Base-by-base conservation (phyloP, 1,140 invertebrate species). In the Polypedilum vanderplanki region DNA sequence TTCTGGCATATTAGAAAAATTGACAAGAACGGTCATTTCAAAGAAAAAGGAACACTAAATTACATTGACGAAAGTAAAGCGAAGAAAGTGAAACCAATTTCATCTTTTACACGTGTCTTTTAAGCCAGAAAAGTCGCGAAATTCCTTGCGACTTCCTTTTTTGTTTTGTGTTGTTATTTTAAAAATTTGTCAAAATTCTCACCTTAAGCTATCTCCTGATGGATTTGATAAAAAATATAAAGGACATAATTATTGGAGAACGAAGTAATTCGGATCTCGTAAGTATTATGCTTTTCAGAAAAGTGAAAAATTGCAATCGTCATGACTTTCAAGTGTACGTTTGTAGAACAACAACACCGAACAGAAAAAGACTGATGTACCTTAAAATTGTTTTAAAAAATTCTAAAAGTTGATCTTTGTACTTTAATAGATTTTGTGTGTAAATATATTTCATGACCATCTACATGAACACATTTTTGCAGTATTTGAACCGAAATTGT, bases 171-270 rank as follows among this genome's bases (percentile, higher is more conserved):
- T 57, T 57, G 46, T 57, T 46, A 12, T 57, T 18, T 18, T 70
- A 70, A 70, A 20, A 70, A 7, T 70, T 70, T 3, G 20, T 70
- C 65, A 70, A 70, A 22, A 70, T 70, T 70, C 65, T 70, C 20
- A 70, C 65, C 10, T 18, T 70, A 18, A 70, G 17, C 17, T 70
- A 70, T 70, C 65, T 70, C 17, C 18, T 70, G 7, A 70, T 70
- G 65, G 65, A 70, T 70, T 70, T 70, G 20, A 20, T 70, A 70
- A 70, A 22, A 18, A 22, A 22, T 70, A 18, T 70, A 18, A 70
- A 70, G 65, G 65, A 70, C 10, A 9, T 70, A 18, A 70, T 70
- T 7, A 70, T 70, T 20, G 65, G 65, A 9, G 65, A 70, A 18
- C 17, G 20, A 18, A 70, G 65, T 10, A 20, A 70, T 18, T 18